These are phyloP conservation scores for Hoplostethus atlanticus DNA, from an alignment of 2,797 vertebrate genomes.

Conservation along the genomic window DNA sequence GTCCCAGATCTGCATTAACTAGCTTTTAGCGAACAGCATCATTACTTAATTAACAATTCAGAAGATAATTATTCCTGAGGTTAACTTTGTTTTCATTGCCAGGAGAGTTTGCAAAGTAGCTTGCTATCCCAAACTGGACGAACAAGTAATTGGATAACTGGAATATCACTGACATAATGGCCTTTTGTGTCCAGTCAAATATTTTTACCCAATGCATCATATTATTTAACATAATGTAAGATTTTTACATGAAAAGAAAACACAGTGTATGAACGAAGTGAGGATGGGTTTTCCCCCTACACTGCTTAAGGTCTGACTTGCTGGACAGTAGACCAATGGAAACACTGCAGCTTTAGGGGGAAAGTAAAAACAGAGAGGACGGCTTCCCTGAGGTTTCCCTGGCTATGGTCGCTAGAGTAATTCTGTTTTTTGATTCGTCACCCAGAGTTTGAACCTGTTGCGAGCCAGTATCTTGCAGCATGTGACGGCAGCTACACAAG, in stretches of 20 bases:
- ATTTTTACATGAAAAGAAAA: not conserved
- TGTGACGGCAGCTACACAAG: not conserved
- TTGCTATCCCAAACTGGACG: too few species aligned
- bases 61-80: too few species aligned
- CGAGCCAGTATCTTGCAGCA: not conserved
- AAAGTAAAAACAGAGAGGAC: constrained; percentile 41
- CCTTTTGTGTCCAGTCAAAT: not conserved
- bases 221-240: not conserved
- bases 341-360: constrained; percentile 3
- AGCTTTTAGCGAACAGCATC: too few species aligned
- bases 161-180: too few species aligned
- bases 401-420: not conserved
- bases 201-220: not conserved
- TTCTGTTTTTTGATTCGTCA: not conserved
- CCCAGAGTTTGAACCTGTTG: not conserved
- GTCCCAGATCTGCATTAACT: too few species aligned
- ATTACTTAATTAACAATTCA: too few species aligned
- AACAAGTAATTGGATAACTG: too few species aligned
- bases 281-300: not conserved
- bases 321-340: constrained; percentile 38
- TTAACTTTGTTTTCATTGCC: too few species aligned
- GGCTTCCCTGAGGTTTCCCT: constrained; percentile 22
- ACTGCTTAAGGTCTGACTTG: not conserved
- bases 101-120: too few species aligned
- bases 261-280: not conserved